Evolutionary conservation across 2,888 invertebrate species (phyloP), one percentile per base, ranked within the genome.

Genomic region (Mesoligia furuncula): DNA sequence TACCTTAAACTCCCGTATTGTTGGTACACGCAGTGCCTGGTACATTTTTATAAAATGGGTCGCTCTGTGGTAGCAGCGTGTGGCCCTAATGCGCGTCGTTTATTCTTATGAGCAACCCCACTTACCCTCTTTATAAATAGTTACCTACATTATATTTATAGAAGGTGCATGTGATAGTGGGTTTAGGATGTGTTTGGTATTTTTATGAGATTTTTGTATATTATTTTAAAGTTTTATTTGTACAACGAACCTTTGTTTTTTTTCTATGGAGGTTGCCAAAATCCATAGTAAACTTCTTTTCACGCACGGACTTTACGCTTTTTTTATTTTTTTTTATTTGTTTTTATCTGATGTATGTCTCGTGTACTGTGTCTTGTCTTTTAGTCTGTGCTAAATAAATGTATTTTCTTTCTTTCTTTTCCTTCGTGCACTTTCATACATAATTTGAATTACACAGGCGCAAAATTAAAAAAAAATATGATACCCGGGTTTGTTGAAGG

Each of bases 71-170:
- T 81, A 85, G 79, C 87, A 77, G 77, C 86, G 87, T 85, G 88
- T 88, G 92, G 85, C 91, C 91, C 88, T 91, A 91, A 91, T 91
- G 92, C 81, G 77, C 69, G 88, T 89, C 91, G 88, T 91, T 91
- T 89, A 90, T 87, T 87, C 90, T 90, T 89, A 89, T 87, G 87
- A 88, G 89, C 87, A 89, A 90, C 89, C 89, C 89, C 87, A 87
- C 89, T 89, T 88, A 87, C 88, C 85, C 85, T 80, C 90, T 87
- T 89, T 87, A 88, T 87, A 88, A 86, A 88, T 88, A 89, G 87
- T 89, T 86, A 88, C 86, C 80, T 75, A 85, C 84, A 87, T 84
- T 77, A 87, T 87, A 85, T 89, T 87, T 81, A 73, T 77, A 84
- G 78, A 66, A 76, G 68, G 68, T 67, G 80, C 77, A 88, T 79